Base-by-base conservation (phyloP, 2,797 vertebrate species). In the Sebastes goodei region DNA sequence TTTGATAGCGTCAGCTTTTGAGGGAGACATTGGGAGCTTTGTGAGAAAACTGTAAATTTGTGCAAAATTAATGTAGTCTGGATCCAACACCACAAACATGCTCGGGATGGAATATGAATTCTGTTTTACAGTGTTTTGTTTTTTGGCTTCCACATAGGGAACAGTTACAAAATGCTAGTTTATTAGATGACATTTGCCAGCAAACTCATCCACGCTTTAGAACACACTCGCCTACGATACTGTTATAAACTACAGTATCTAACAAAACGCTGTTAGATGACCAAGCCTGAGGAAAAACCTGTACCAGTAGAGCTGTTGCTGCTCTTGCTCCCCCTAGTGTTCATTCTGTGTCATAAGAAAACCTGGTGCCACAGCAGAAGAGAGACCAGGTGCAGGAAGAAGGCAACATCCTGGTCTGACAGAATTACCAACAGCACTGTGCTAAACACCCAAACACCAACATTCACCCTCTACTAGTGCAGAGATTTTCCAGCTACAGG, bases 311-410 rank as follows among this genome's bases (percentile, higher is more conserved):
- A 68, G 72, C 57, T 74, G 46, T 35, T 55, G 69, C 56, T 74
- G 74, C 87, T 91, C 81, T 71, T 71, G 78, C 91, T 63, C 80
- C 86, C 75, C 76, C 88, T 81, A 30, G 27, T 89, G 90, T 86
- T 86, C 70, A 86, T 85, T 86, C 49, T 82, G 56, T 90, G 49
- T 80, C 87, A 85, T 66, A 56, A 46, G 32, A 86, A 67, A 79
- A 46, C 66, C 68, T 53, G 56, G 80, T 84, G 78, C 87, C 81
- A 80, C 90, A 76, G 80, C 77, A 87, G 76, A 75, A 17, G 53
- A 20, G 56, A 15, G 46, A 84, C 38, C 15, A 15, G 71, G 67
- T 61, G 87, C 46, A 74, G 72, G 63, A 60, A 79, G 21, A 62
- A 27, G 53, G 42, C 81, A 53, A 30, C 74, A 83, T 87, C 80